Conservation (phyloP, 2,888 invertebrate species). For the Anagyrus pseudococci region DNA sequence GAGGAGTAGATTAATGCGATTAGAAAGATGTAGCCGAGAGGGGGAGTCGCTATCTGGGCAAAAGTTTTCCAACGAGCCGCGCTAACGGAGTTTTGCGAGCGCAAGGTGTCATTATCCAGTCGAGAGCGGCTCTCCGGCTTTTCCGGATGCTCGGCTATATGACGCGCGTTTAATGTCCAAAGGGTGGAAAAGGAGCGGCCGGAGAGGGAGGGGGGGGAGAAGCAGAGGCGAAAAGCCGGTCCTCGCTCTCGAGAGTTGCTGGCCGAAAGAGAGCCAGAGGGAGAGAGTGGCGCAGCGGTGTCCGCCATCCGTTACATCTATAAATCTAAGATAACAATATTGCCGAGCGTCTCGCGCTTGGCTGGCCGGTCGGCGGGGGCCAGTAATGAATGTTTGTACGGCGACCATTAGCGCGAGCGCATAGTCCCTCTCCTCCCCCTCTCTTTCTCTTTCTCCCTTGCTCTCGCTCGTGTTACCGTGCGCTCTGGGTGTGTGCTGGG, state of each 20-base stretch:
- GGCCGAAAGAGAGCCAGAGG: conserved; percentile 7
- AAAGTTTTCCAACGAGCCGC: no score
- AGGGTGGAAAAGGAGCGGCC: neutral
- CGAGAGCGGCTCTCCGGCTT: neutral
- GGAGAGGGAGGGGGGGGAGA: neutral
- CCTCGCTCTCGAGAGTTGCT: neutral
- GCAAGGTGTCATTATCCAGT: neutral
- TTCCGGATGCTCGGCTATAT: neutral
- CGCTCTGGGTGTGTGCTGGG: neutral
- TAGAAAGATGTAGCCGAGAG: no score
- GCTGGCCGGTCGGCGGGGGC: conserved; percentile 36
- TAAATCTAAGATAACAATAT: conserved; percentile 62
- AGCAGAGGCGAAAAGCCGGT: neutral
- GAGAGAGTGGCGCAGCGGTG: conserved; percentile 34
- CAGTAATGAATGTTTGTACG: conserved; percentile 61
- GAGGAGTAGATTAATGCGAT: no score
- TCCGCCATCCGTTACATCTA: conserved; percentile 61
- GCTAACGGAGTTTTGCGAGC: no score
- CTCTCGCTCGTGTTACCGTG: neutral
- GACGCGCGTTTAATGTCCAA: neutral
- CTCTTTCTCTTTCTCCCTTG: no score
- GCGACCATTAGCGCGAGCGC: conserved; percentile 58
- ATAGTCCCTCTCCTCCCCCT: no score
- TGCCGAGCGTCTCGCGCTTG: conserved; percentile 48
- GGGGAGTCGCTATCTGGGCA: neutral